These are phyloP conservation scores for Callithrix jacchus DNA, from an alignment of 2,113 vertebrate genomes.

Conservation along the genomic window DNA sequence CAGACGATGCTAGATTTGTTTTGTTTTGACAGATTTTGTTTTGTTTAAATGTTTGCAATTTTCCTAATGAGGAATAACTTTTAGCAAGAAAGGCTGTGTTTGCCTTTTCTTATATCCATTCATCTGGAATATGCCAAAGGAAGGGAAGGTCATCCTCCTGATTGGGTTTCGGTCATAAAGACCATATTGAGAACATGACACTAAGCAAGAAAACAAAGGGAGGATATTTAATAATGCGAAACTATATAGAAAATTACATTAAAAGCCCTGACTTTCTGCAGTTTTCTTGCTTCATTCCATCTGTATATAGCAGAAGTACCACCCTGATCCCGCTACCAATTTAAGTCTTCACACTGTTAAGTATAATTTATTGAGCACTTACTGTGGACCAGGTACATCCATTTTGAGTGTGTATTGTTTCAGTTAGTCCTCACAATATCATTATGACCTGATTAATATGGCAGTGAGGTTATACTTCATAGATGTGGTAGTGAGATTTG, in stretches of 20 bases:
- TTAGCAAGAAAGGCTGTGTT: conserved; percentile 32
- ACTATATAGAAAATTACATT: neutral
- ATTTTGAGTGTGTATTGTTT: neutral
- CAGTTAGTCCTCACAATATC: neutral
- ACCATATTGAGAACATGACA: conserved; percentile 32
- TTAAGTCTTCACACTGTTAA: neutral
- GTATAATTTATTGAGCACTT: neutral
- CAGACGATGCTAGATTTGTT: neutral
- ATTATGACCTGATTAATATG: neutral
- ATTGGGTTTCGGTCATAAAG: neutral
- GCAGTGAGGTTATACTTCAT: neutral
- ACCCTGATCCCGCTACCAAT: neutral
- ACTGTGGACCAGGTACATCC: neutral
- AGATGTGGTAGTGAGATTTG: neutral
- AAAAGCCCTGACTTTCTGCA: neutral
- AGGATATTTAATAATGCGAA: neutral
- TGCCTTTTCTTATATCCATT: neutral
- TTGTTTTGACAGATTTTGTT: neutral
- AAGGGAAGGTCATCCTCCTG: neutral
- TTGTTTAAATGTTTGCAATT: conserved; percentile 45
- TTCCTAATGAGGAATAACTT: conserved; percentile 36
- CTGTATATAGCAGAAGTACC: neutral
- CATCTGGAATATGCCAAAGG: conserved; percentile 14
- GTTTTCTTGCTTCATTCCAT: neutral
- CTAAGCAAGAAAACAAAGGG: neutral